Evolutionary conservation across 2,888 invertebrate genomes (phyloP).

Genomic region (Bruchidius siliquastri): DNA sequence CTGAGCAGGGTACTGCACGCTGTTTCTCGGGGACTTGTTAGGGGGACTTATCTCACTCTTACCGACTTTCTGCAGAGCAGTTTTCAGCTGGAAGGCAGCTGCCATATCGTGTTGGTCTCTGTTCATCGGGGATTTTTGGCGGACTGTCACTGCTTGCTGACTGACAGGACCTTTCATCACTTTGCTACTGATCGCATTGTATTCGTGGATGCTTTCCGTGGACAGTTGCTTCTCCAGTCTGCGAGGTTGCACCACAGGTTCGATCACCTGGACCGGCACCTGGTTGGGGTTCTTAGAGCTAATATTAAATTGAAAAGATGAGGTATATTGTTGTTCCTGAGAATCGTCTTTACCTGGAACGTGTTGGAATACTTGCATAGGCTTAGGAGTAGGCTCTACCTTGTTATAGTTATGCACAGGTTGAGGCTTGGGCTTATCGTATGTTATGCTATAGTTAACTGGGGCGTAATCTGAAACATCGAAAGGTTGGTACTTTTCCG

Average conservation of each 20-base stretch:
- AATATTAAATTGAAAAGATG: slow-evolving; percentile 26
- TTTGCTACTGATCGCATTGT: slow-evolving; percentile 60
- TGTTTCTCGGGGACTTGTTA: slow-evolving; percentile 14
- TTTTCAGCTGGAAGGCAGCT: slow-evolving; percentile 52
- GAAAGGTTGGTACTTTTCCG: background rate
- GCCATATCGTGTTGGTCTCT: slow-evolving; percentile 55
- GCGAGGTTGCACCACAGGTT: slow-evolving; percentile 23
- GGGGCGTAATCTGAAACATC: slow-evolving; percentile 4
- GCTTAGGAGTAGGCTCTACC: background rate
- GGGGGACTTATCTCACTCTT: slow-evolving; percentile 13
- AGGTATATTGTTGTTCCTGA: slow-evolving; percentile 26
- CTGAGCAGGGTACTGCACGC: slow-evolving; percentile 12
- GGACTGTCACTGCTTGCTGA: slow-evolving; percentile 65
- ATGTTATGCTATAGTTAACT: slow-evolving; percentile 16
- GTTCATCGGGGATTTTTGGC: slow-evolving; percentile 52
- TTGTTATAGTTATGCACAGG: background rate
- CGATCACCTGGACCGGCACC: slow-evolving; percentile 15
- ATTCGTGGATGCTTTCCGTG: slow-evolving; percentile 44
- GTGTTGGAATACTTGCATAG: slow-evolving; percentile 18
- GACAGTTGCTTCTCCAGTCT: slow-evolving; percentile 37
- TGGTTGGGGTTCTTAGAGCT: slow-evolving; percentile 9
- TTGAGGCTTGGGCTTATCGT: slow-evolving; percentile 17
- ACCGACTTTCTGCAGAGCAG: slow-evolving; percentile 53
- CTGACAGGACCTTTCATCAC: slow-evolving; percentile 74
- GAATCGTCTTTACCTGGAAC: slow-evolving; percentile 16